A percentile compares a stretch with the other conserved stretches of the same genome.
phyloP scores from a whole-genome alignment of 2,113 vertebrate genomes.

The Lynx canadensis region DNA sequence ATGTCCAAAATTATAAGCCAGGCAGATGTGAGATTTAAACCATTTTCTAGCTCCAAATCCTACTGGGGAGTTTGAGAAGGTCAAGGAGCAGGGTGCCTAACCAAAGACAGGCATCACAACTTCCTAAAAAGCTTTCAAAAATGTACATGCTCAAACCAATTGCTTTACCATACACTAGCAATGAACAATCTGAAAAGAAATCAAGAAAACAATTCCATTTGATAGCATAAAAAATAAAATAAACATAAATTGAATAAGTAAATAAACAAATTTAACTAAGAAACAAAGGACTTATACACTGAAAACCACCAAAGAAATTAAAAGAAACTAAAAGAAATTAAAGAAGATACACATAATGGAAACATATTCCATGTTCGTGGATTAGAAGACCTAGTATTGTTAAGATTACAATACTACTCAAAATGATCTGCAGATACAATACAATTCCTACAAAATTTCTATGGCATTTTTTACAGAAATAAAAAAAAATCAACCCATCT shows the following conservation, averaged over 20 bases:
- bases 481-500: not conserved
- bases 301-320: not conserved
- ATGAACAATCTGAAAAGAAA: not conserved
- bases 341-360: not conserved
- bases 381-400: not conserved
- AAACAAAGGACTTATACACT: not conserved
- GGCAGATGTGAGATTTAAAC: not conserved
- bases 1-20: not conserved
- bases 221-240: not conserved
- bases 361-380: not conserved
- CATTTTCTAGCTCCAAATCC: not conserved
- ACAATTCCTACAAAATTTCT: not conserved
- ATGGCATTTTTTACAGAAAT: not conserved
- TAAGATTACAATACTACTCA: not conserved
- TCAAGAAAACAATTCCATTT: not conserved
- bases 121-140: not conserved
- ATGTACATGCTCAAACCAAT: not conserved
- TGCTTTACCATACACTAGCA: not conserved
- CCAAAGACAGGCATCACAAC: not conserved
- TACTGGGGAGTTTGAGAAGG: not conserved
- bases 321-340: not conserved
- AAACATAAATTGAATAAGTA: not conserved
- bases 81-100: not conserved
- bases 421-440: not conserved
- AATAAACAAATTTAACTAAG: conserved; percentile 9